phyloP scores from a whole-genome alignment of 2,113 vertebrate species.

The Plectropomus leopardus region DNA sequence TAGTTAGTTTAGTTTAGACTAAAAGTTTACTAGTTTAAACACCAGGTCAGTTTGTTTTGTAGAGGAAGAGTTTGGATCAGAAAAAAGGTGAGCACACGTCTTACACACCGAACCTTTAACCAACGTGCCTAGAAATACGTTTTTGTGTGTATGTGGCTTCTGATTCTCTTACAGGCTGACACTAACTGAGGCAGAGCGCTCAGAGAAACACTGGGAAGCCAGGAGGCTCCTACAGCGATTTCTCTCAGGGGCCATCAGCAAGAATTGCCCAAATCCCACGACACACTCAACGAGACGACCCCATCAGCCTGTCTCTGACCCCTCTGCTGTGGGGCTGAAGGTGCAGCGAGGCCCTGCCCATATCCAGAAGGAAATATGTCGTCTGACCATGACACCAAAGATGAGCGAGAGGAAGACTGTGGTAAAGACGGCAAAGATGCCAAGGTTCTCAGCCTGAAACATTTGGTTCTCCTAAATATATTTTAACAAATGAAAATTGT shows the following conservation, averaged over 20 bases:
- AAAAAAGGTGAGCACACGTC: too few species aligned
- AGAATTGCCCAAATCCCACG: constrained; percentile 1
- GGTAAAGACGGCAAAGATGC: background rate
- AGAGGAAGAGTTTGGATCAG: too few species aligned
- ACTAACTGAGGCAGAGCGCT: constrained; percentile 11
- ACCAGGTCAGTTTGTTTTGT: too few species aligned
- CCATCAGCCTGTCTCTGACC: background rate
- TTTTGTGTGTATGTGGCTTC: background rate
- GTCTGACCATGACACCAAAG: background rate
- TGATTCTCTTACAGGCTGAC: background rate
- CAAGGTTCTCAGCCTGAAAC: constrained; percentile 15
- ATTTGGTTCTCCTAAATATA: background rate
- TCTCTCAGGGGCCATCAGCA: constrained; percentile 55
- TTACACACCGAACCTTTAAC: too few species aligned
- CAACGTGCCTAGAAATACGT: background rate
- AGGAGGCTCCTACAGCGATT: constrained; percentile 43
- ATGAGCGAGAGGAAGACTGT: constrained; percentile 22
- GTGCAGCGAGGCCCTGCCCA: background rate
- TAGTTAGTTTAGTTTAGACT: too few species aligned
- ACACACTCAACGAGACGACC: background rate
- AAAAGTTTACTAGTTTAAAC: too few species aligned
- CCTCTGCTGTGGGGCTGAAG: background rate
- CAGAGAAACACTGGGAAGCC: constrained; percentile 33
- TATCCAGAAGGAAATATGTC: background rate
- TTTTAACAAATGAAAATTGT: background rate